Conservation (phyloP, 2,888 invertebrate species). For the Aspidiotus destructor region DNA sequence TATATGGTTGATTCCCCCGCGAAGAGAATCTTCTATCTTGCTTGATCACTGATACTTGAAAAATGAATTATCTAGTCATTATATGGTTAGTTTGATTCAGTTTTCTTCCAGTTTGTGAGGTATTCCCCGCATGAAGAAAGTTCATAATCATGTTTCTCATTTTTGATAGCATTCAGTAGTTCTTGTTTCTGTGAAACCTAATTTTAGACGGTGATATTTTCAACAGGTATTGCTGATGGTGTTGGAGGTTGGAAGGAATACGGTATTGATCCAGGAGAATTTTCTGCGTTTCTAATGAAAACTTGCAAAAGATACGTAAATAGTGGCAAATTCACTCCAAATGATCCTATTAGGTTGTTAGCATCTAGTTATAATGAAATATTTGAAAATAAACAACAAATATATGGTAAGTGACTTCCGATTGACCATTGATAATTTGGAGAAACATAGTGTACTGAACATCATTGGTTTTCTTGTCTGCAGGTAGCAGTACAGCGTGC, state of each 20-base stretch:
- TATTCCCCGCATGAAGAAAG: too few relatives aligned
- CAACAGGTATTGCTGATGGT: constrained; percentile 90
- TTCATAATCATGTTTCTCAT: too few relatives aligned
- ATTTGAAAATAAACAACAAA: constrained; percentile 80
- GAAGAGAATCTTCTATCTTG: too few relatives aligned
- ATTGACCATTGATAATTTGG: neutral
- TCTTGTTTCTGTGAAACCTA: too few relatives aligned
- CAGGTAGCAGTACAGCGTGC: constrained; percentile 96
- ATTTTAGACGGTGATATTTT: too few relatives aligned
- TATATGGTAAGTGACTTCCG: constrained; percentile 57
- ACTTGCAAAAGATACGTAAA: constrained; percentile 86
- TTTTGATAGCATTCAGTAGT: too few relatives aligned
- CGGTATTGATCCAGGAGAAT: constrained; percentile 94
- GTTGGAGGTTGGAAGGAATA: constrained; percentile 98
- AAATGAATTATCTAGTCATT: too few relatives aligned
- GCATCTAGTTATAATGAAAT: constrained; percentile 87
- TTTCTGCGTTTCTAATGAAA: constrained; percentile 87
- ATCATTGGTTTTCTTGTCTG: constrained; percentile 20
- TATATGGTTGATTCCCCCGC: too few relatives aligned
- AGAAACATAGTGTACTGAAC: neutral
- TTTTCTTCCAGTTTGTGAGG: too few relatives aligned
- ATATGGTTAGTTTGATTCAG: too few relatives aligned
- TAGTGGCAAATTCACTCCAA: constrained; percentile 76
- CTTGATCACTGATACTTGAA: too few relatives aligned
- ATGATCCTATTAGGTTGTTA: constrained; percentile 77